Conservation (phyloP, 37 sponge, comb jelly and placozoan species). For the Petrosia ficiformis region DNA sequence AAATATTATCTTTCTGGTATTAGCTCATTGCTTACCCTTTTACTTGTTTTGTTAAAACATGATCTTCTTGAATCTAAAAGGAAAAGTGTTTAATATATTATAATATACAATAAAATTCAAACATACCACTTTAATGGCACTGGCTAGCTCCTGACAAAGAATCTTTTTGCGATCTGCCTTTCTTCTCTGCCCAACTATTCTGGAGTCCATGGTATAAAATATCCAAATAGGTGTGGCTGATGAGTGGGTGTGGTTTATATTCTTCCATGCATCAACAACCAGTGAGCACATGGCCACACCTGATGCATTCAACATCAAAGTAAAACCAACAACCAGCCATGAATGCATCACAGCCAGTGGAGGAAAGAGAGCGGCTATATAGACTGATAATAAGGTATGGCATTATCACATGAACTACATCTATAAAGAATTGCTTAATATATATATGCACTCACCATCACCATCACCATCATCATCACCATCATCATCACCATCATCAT, state of each 20-base stretch:
- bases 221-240: too few relatives aligned
- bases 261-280: too few relatives aligned
- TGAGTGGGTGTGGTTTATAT: too few relatives aligned
- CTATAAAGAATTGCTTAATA: background rate
- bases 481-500: too few relatives aligned
- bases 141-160: slow-evolving; percentile 27
- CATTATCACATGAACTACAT: background rate
- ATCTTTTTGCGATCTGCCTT: slow-evolving; percentile 9
- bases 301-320: too few relatives aligned
- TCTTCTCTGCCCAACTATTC: background rate
- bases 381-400: slow-evolving; percentile 76
- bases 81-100: background rate
- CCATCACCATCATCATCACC: too few relatives aligned
- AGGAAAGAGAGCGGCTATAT: slow-evolving; percentile 75
- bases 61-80: slow-evolving; percentile 16
- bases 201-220: too few relatives aligned
- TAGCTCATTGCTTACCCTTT: slow-evolving; percentile 14
- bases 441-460: slow-evolving; percentile 57
- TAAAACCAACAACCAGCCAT: too few relatives aligned
- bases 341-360: slow-evolving; percentile 9
- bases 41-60: slow-evolving; percentile 12
- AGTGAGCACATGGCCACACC: too few relatives aligned
- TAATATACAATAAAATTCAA: background rate
- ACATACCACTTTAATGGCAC: slow-evolving; percentile 23
- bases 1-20: too few relatives aligned